Evolutionary conservation across 2,888 invertebrate genomes (phyloP), one percentile per base, ranked within the genome.

Genomic region (Alcis repandata): DNA sequence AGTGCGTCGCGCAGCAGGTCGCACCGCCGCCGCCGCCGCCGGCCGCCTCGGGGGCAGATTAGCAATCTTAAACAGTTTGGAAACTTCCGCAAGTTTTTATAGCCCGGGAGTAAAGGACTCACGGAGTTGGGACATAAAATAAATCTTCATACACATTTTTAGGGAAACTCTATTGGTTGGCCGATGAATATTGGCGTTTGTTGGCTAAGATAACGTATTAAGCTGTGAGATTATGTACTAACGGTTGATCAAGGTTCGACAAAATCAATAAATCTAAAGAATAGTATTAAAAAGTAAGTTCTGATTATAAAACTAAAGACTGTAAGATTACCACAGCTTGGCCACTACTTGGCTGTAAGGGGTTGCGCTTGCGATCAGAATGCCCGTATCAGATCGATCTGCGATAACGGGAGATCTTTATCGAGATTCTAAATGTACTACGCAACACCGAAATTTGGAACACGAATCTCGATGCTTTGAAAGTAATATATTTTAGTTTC

Each of bases 1-100:
- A 49, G 61, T 49, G 61, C 38, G 63, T 58, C 46, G 27, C 56
- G 64, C 33, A 57, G 43, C 63, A 52, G 60, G 38, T 38, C 13
- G 1, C 13, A 52, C 57, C 49, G 43, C 27, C 43, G 38, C 46
- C 41, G 51, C 53, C 41, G 27, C 19, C 27, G 52, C 58, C 61
- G 10, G 19, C 17, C 41, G n/a, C 41, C 9, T 45, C 45, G 49
- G 65, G 68, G 67, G 45, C 62, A 67, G 70, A 68, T 70, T 70
- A 70, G 62, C 66, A 67, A 70, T 68, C 66, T 68, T 68, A 68
- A 68, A 68, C 65, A 66, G 65, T 70, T 70, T 45, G 48, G 58
- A 67, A 70, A 38, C 67, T 67, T 64, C 62, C 62, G 51, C 62
- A 68, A 68, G 41, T 67, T 68, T 70, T 68, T 68, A 68, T 68